Conservation (phyloP, 2,113 vertebrate genomes). For the Clarias magur region DNA sequence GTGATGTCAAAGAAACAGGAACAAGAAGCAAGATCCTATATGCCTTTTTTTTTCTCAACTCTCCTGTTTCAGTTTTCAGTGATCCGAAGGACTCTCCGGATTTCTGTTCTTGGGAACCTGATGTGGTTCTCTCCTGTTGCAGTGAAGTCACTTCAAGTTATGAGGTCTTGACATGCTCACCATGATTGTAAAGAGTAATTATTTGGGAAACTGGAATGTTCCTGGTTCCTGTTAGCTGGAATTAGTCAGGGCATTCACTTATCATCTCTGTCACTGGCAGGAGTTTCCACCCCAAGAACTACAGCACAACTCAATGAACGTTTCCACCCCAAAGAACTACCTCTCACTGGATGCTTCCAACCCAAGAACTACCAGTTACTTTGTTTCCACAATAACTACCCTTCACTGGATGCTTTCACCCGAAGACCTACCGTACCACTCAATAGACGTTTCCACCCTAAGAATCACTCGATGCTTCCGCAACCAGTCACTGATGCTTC, state of each 20-base stretch:
- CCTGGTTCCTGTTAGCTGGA: not conserved
- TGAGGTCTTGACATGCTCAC: not conserved
- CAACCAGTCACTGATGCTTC: no score
- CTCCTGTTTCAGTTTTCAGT: not conserved
- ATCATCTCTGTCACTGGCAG: not conserved
- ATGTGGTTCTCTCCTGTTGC: not conserved
- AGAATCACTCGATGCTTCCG: no score
- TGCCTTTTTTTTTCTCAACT: not conserved
- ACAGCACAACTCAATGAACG: no score
- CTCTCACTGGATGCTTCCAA: no score
- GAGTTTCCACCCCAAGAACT: not conserved
- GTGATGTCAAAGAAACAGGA: not conserved
- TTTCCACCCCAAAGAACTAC: no score
- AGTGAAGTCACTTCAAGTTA: not conserved
- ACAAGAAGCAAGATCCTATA: not conserved
- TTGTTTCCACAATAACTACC: no score
- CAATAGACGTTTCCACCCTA: no score
- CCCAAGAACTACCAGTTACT: no score
- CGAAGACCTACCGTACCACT: no score
- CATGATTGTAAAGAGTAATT: not conserved
- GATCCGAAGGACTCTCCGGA: not conserved
- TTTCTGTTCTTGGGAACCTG: not conserved
- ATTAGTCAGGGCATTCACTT: not conserved
- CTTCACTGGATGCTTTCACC: no score
- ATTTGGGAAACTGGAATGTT: not conserved